phyloP scores from a whole-genome alignment of 2,113 vertebrate genomes.

The Terrapene triunguis region DNA sequence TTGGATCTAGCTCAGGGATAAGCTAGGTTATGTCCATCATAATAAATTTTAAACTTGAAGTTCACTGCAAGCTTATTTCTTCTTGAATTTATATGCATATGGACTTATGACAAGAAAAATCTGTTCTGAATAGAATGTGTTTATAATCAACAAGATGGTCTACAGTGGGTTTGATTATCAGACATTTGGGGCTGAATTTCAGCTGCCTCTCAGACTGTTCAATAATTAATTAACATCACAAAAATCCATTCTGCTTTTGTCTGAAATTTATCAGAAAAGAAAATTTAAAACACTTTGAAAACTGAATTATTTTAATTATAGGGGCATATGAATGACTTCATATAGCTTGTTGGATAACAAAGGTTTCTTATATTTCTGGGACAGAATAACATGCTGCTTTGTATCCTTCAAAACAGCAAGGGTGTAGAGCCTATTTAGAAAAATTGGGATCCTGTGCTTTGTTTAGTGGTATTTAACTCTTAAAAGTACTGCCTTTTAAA shows the following conservation, averaged over 20 bases:
- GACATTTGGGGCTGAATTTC: conserved; percentile 6
- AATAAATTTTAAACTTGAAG: neutral
- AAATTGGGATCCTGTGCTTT: neutral
- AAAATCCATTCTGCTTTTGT: conserved; percentile 23
- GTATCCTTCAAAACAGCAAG: rapidly evolving
- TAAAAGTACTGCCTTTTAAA: neutral
- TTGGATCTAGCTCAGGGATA: neutral
- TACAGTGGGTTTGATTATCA: conserved; percentile 5
- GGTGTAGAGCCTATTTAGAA: neutral
- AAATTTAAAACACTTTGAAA: conserved; percentile 31
- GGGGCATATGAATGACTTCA: neutral
- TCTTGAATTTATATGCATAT: neutral
- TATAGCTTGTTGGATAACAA: neutral
- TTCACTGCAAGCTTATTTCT: conserved; percentile 12
- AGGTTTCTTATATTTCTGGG: neutral
- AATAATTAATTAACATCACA: conserved; percentile 8
- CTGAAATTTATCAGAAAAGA: neutral
- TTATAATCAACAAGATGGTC: conserved; percentile 25
- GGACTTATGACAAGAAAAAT: conserved; percentile 9
- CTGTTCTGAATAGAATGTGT: neutral
- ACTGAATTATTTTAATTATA: neutral
- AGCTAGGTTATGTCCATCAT: neutral
- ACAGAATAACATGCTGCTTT: neutral
- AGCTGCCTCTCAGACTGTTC: neutral
- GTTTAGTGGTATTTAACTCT: neutral